Conservation (phyloP, 2,888 invertebrate species). For the Villa cingulata region DNA sequence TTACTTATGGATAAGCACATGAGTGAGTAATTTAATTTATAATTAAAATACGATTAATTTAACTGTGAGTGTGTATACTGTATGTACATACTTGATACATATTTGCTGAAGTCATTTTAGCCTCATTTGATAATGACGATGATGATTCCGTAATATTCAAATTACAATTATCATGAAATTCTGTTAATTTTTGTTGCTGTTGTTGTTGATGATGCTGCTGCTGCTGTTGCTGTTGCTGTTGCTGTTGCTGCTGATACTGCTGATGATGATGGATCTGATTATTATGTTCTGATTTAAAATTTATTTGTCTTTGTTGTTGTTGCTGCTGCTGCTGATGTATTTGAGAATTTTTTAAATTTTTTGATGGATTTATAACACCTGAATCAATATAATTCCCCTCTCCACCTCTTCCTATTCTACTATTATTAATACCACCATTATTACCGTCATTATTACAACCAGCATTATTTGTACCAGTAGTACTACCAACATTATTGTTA, state of each 20-base stretch:
- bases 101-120: not conserved
- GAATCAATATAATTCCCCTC: not conserved
- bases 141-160: conserved; percentile 20
- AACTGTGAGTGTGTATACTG: no score
- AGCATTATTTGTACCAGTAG: not conserved
- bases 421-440: not conserved
- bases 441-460: not conserved
- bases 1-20: no score
- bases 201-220: not conserved
- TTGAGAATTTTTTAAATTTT: conserved; percentile 12
- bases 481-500: not conserved
- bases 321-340: not conserved
- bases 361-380: not conserved
- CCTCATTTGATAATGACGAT: not conserved
- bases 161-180: conserved; percentile 20
- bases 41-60: no score
- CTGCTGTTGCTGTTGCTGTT: no score
- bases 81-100: not conserved
- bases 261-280: no score
- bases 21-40: no score
- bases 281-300: no score
- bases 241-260: not conserved
- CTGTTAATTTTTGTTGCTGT: conserved; percentile 13
- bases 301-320: no score
- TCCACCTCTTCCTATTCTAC: not conserved